phyloP scores from a whole-genome alignment of 2,113 vertebrate species.

The Hydropotes inermis region DNA sequence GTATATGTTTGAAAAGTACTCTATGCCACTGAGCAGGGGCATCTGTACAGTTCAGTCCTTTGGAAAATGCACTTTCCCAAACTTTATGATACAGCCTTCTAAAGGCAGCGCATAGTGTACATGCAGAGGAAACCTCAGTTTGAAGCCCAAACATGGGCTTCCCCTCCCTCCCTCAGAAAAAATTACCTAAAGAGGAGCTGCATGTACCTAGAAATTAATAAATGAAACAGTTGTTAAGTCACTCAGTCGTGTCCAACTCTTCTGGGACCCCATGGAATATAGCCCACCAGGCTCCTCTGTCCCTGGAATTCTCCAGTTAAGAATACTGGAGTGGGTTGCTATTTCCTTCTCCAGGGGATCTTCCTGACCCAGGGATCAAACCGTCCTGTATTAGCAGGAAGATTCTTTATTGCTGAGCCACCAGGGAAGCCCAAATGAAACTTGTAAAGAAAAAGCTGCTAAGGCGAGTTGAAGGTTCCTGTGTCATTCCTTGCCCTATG shows the following conservation, averaged over 20 bases:
- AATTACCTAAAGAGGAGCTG: neutral
- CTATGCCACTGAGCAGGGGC: neutral
- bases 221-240: neutral
- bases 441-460: neutral
- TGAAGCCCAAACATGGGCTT: neutral
- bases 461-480: neutral
- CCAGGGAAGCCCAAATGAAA: neutral
- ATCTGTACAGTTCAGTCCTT: neutral
- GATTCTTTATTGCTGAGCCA: neutral
- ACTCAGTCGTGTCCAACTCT: neutral
- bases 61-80: neutral
- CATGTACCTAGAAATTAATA: neutral
- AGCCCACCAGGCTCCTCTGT: neutral
- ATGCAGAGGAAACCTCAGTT: neutral
- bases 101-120: neutral
- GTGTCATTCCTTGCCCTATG: rapidly evolving
- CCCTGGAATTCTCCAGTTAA: neutral
- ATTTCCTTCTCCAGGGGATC: neutral
- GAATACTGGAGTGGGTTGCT: neutral
- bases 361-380: neutral
- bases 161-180: neutral
- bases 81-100: neutral
- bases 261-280: neutral
- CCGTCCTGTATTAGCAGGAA: neutral
- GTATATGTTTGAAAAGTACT: neutral